Evolutionary conservation across 1,140 invertebrate species (phyloP), one percentile per base, ranked within the genome.

Genomic region (Trichonephila clavipes): DNA sequence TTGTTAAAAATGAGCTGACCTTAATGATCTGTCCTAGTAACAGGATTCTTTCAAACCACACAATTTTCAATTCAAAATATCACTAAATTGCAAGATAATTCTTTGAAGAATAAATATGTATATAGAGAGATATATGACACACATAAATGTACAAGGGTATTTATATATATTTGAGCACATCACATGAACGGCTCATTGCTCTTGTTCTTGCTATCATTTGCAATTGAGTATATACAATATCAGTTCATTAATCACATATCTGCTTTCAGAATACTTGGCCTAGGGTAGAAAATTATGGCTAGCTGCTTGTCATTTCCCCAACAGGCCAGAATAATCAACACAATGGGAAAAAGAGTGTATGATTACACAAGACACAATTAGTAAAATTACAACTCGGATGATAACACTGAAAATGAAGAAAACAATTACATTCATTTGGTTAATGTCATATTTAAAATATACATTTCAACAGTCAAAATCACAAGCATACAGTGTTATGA

Each of bases 71-170:
- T 72, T 72, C 69, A 72, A 72, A 72, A 72, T 72, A 72, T 72
- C 69, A 72, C 69, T 72, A 72, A 72, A 72, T 72, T 24, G n/a
- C 28, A 34, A 72, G 69, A 16, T 72, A 72, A 24, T 72, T 34
- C 28, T 34, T 28, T 72, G 69, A 72, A 72, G 69, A 72, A 72
- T 72, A 72, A 72, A 72, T 72, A 72, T 72, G n/a, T n/a, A 14
- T 64, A 66, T 66, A 66, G 12, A 72, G n/a, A 72, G n/a, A 72
- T 72, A 72, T 72, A 4, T 72, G n/a, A 72, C 69, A 72, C 69
- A 72, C 28, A 72, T 4, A 72, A 72, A 72, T 72, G 28, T 72
- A 34, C 69, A 72, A 16, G 24, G 24, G 28, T 40, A 34, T 72
- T 28, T 16, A n/a, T n/a, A n/a, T n/a, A n/a, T n/a, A 28, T 24